Base-by-base conservation (phyloP, 2,888 invertebrate species). In the Drosophila rellima region DNA sequence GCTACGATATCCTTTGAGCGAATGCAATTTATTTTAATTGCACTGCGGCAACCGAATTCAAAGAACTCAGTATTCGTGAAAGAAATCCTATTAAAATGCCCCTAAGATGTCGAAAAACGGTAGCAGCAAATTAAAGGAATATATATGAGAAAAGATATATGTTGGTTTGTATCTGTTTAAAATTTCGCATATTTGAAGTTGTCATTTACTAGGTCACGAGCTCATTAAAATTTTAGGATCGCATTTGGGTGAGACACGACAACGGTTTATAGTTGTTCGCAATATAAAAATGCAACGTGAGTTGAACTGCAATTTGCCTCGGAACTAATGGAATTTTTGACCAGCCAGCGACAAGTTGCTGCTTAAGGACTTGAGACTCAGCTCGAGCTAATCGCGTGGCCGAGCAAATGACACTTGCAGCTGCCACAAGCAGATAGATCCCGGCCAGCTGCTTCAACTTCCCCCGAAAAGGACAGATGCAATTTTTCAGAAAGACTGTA, bases 11-110 rank as follows among this genome's bases (percentile, higher is more conserved):
- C 62, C 78, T 74, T 87, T 83, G 71, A 65, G 54, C 7, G 42
- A 74, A 56, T 70, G 74, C 72, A 81, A 78, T 87, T 84, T 70
- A 84, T 81, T 88, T 88, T 88, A 82, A 87, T 87, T 87, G 82
- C 82, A 52, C 45, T 59, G 55, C 69, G 50, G 39, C 64, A 52
- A 18, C 33, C 54, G 33, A 66, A 69, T 69, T 72, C 68, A 72
- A 70, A 72, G 60, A 63, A 67, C 62, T 29, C 26, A 20, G 20
- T 6, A 10, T 31, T 40, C 29, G 40, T 40, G 40, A 42, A 65
- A 52, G 26, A 37, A 59, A 59, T 45, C 8, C 42, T 62, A 57
- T 66, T 83, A 7, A 67, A 82, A 76, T 40, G 55, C 33, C 44
- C 35, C 40, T 62, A 47, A 66, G 75, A 64, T 56, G 39, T 17